Conservation (phyloP, 2,888 invertebrate species). For the Agrotis ipsilon region DNA sequence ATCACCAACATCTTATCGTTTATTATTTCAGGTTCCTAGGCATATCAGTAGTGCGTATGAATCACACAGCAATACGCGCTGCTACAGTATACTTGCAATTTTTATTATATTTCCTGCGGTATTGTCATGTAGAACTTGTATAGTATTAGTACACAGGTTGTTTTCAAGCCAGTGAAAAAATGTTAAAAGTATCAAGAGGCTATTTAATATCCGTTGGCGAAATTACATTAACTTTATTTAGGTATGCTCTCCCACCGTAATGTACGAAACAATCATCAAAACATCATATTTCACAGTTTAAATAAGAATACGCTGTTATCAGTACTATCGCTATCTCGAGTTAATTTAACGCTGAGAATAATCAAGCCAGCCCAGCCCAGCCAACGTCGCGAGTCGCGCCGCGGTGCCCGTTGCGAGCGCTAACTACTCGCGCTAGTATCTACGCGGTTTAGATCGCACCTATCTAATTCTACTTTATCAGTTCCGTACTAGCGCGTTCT, state of each 20-base stretch:
- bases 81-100: slow-evolving; percentile 28
- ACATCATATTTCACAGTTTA: slow-evolving; percentile 63
- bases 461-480: slow-evolving; percentile 82
- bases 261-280: slow-evolving; percentile 24
- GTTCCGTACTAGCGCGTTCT: slow-evolving; percentile 76
- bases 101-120: slow-evolving; percentile 17
- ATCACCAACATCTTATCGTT: slow-evolving; percentile 77
- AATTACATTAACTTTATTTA: not conserved
- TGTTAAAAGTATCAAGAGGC: not conserved
- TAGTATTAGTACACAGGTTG: not conserved
- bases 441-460: slow-evolving; percentile 74
- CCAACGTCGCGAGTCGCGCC: slow-evolving; percentile 76
- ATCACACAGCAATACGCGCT: slow-evolving; percentile 51
- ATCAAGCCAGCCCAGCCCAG: slow-evolving; percentile 77
- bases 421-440: slow-evolving; percentile 78
- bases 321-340: slow-evolving; percentile 89
- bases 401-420: slow-evolving; percentile 79
- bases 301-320: slow-evolving; percentile 82
- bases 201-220: not conserved
- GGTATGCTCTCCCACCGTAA: slow-evolving; percentile 4
- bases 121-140: slow-evolving; percentile 30
- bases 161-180: not conserved
- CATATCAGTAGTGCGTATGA: slow-evolving; percentile 57
- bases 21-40: slow-evolving; percentile 62
- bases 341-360: slow-evolving; percentile 86